Base-by-base conservation (phyloP, 2,113 vertebrate species). In the Andinoacara biseriatus region DNA sequence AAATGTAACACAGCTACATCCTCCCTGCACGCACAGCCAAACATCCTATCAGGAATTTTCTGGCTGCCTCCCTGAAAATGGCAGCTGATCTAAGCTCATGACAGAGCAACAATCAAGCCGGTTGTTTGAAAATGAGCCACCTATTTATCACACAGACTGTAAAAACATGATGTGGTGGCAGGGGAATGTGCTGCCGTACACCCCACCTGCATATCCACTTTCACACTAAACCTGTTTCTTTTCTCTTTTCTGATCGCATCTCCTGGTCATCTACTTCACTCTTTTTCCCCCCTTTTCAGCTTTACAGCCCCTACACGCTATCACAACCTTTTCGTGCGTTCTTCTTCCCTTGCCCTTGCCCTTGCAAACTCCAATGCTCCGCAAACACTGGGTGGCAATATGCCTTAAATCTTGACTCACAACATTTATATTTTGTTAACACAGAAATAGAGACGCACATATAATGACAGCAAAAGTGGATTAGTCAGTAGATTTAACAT, bases 1-100 rank as follows among this genome's bases (percentile, higher is more conserved):
- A 89, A 92, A 85, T 65, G 78, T 86, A 91, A 87, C 85, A 82
- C 80, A 85, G 74, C 85, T 75, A 91, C 86, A 85, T 89, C 81
- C 84, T 89, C 84, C 81, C 31, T 86, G 22, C 76, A 31, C 80
- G 81, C 35, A 60, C 83, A 74, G 79, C 75, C 74, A 86, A 86
- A 92, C 88, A 87, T 87, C 87, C 84, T 76, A 77, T 74, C 81
- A 86, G 90, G 74, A 90, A 90, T 90, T 89, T 78, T 83, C 65
- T 89, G 87, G 85, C 90, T 35, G 65, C 76, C 79, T 83, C 75
- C 79, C 56, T 76, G 76, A 81, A 87, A 84, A 84, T 81, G 82
- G 81, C 82, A 84, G 78, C 86, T 78, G 65, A 83, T 82, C 86
- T 80, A 38, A 86, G 84, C 78, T 82, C 83, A 81, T 84, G 89